Base-by-base conservation (phyloP, 2,888 invertebrate genomes). In the Noctua fimbriata region DNA sequence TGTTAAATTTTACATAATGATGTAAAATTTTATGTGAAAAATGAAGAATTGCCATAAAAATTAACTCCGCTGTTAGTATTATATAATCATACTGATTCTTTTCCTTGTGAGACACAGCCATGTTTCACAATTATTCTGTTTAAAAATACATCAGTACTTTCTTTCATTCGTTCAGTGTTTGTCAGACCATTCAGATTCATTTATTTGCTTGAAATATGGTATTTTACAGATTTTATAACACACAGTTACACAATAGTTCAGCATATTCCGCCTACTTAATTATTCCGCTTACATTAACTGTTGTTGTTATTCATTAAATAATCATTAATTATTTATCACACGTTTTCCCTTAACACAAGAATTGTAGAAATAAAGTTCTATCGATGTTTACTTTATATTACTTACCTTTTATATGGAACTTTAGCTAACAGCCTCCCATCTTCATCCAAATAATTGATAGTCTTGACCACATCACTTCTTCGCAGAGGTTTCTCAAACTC, bases 401-500 rank as follows among this genome's bases (percentile, higher is more conserved):
- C 66, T 44, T 88, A 95, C 96, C 93, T 95, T 67, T 87, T 92
- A 85, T 96, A 96, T 5, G 96, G 86, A 16, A 96, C 90, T 86
- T 93, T 85, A 69, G 85, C 85, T 58, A 82, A 93, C 92, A 81
- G 95, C 90, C 10, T 95, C 2, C 96, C 96, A n/a, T 91, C 84
- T 79, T 96, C 95, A 78, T 96, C 79, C 94, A 95, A 55, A 63
- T 94, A 96, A 66, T 93, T 93, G 14, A 96, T 91, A 32, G 92
- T 93, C 66, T 92, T 94, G 1, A 87, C 84, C 0, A 84, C 80
- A 71, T 96, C 95, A 2, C 89, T 91, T 83, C 96, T 93, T 65
- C 94, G 91, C 16, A 94, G 89, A 0, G 93, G 93, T 55, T 94
- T 91, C 12, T 92, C 5, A 98, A 98, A 0, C 91, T 0, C 86